A percentile compares a stretch with the other conserved stretches of the same genome.
These are phyloP conservation scores for Thermophis baileyi DNA, from an alignment of 2,113 vertebrate species.

Conservation along the genomic window DNA sequence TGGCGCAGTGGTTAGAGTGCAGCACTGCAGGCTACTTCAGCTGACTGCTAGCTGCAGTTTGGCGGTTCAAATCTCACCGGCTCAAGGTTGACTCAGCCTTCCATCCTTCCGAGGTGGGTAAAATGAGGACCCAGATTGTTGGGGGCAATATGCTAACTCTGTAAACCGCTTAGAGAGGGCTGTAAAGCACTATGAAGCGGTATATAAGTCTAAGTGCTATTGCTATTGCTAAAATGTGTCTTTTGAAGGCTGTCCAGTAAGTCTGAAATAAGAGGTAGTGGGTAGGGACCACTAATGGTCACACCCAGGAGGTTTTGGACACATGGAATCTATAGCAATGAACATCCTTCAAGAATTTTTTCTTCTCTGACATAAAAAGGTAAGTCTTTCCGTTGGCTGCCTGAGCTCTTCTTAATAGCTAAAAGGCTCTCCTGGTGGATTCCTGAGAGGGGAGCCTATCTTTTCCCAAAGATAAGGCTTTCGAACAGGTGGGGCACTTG, in stretches of 20 bases:
- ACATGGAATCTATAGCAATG: not conserved
- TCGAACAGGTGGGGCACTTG: not conserved
- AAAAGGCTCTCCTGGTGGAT: not conserved
- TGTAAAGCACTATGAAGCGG: too few relatives aligned
- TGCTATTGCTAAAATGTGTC: too few relatives aligned
- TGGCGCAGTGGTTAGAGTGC: too few relatives aligned
- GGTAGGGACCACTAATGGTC: not conserved
- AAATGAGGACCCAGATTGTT: too few relatives aligned
- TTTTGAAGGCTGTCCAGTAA: not conserved
- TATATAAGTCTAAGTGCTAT: too few relatives aligned
- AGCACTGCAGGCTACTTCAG: too few relatives aligned
- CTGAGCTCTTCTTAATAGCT: not conserved
- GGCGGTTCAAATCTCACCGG: too few relatives aligned
- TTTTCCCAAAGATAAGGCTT: not conserved
- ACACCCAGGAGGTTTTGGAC: not conserved
- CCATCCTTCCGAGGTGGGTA: too few relatives aligned
- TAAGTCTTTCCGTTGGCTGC: not conserved
- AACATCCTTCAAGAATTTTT: not conserved
- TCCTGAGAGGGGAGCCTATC: not conserved
- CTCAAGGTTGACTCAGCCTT: too few relatives aligned
- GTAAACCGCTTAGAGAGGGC: too few relatives aligned
- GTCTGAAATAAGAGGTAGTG: not conserved
- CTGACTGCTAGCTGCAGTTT: too few relatives aligned
- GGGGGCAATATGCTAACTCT: too few relatives aligned
- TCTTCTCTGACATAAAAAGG: not conserved